These are phyloP conservation scores for Drosophila arawakana DNA, from an alignment of 1,140 invertebrate genomes.

Conservation along the genomic window DNA sequence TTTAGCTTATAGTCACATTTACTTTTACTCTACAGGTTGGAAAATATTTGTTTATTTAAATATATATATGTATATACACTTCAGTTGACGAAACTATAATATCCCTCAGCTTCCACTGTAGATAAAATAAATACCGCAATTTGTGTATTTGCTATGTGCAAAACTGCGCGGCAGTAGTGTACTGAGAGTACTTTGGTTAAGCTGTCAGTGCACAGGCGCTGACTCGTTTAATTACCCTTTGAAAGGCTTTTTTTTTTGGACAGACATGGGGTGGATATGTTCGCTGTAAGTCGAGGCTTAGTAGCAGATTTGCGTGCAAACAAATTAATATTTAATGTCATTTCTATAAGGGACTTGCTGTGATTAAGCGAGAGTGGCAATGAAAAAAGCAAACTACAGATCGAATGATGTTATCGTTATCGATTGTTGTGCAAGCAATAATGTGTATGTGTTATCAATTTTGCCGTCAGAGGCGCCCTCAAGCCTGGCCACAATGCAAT, in stretches of 20 bases:
- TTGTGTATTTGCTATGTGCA: too few species aligned
- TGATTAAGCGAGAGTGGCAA: neutral
- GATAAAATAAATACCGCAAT: too few species aligned
- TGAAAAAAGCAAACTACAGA: neutral
- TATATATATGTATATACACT: too few species aligned
- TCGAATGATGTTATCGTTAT: conserved; percentile 24
- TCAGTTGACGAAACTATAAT: too few species aligned
- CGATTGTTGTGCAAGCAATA: conserved; percentile 1
- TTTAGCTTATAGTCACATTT: too few species aligned
- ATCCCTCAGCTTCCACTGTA: too few species aligned
- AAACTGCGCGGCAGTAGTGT: too few species aligned
- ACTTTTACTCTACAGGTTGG: too few species aligned
- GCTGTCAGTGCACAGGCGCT: conserved; percentile 20
- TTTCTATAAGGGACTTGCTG: conserved; percentile 8
- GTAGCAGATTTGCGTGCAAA: conserved; percentile 28
- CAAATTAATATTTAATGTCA: conserved; percentile 49
- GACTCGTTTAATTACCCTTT: conserved; percentile 34
- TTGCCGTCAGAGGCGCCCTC: neutral
- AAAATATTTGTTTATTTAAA: too few species aligned
- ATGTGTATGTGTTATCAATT: conserved; percentile 8
- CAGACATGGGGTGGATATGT: conserved; percentile 12
- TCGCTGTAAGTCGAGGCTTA: conserved; percentile 41
- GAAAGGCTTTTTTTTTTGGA: conserved; percentile 2
- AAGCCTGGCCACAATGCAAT: conserved; percentile 3
- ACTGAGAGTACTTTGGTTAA: conserved; percentile 6